phyloP scores from a whole-genome alignment of 2,113 vertebrate species.

The Ascaphus truei region DNA sequence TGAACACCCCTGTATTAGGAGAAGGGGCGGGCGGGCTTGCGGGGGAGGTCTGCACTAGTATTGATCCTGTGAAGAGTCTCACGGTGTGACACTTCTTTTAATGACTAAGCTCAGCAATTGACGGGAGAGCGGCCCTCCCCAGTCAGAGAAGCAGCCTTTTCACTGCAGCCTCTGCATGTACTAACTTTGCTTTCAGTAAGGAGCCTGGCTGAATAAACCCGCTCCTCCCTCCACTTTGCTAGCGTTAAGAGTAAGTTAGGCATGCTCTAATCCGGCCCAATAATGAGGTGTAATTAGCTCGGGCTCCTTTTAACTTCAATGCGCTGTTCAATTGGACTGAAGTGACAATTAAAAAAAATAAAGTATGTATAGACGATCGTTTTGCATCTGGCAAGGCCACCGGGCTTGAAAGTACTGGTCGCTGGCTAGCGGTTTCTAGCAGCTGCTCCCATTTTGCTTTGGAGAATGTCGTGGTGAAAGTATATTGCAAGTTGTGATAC shows the following conservation, averaged over 20 bases:
- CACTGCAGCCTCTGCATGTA: conserved; percentile 15
- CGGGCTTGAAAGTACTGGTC: background rate
- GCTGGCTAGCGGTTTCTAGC: background rate
- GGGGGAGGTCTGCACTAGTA: conserved; percentile 25
- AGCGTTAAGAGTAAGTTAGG: conserved; percentile 21
- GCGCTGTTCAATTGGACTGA: conserved; percentile 19
- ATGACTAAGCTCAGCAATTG: conserved; percentile 25
- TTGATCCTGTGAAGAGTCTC: conserved; percentile 32
- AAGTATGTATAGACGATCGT: background rate
- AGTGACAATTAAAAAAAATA: conserved; percentile 24
- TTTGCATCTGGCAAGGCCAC: background rate
- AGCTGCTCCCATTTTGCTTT: conserved; percentile 8
- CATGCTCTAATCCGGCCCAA: conserved; percentile 17
- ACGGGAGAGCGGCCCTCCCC: conserved; percentile 3
- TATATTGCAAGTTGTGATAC: too few relatives aligned
- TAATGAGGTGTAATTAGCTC: conserved; percentile 33
- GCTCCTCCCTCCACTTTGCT: background rate
- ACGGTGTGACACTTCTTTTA: conserved; percentile 31
- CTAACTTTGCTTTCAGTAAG: conserved; percentile 25
- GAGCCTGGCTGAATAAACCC: background rate
- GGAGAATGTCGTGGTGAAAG: too few relatives aligned
- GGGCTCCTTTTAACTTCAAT: conserved; percentile 19
- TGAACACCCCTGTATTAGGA: too few relatives aligned
- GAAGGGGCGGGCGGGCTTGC: background rate
- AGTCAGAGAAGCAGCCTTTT: conserved; percentile 25